Evolutionary conservation across 2,888 invertebrate genomes (phyloP), one percentile per base, ranked within the genome.

Genomic region (Nowickia ferox): DNA sequence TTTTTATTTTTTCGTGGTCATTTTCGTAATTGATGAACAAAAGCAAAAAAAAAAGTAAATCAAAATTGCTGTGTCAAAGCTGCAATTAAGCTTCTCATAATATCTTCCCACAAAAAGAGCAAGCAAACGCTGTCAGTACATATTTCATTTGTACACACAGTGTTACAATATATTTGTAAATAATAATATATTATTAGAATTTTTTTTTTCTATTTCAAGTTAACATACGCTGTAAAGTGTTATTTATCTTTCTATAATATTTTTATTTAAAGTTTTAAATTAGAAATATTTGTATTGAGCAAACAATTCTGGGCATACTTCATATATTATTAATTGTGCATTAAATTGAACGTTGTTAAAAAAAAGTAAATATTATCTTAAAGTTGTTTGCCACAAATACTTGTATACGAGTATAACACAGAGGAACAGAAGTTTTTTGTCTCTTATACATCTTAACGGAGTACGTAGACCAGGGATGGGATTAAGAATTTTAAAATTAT

Each of bases 291-390:
- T 57, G 15, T 30, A 48, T 48, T 48, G 15, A 66, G 30, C 38
- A 22, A 42, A 30, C 10, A 9, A 66, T 17, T 5, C 40, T 17
- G 1, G 2, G 61, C 59, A 40, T 48, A 59, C 68, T 77, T 69
- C 51, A 30, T 51, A 78, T 48, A 46, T 42, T 61, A 61, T 78
- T 51, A 61, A 17, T 61, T 78, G 42, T 61, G 59, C 30, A 68
- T 40, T 46, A n/a, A 77, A 59, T 68, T 46, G 30, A 22, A 59
- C 11, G 38, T 15, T 68, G 19, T 59, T 68, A n/a, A 55, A 17
- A 61, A 19, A 30, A 66, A n/a, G 66, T 46, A 66, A 66, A 66
- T 66, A 66, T 66, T 66, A 48, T 51, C 42, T 17, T 40, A 40
- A 42, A 42, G 42, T 42, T 61, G 61, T 61, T 40, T 42, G 42